Base-by-base conservation (phyloP, 2,888 invertebrate genomes). In the Holacanthella duospinosa region DNA sequence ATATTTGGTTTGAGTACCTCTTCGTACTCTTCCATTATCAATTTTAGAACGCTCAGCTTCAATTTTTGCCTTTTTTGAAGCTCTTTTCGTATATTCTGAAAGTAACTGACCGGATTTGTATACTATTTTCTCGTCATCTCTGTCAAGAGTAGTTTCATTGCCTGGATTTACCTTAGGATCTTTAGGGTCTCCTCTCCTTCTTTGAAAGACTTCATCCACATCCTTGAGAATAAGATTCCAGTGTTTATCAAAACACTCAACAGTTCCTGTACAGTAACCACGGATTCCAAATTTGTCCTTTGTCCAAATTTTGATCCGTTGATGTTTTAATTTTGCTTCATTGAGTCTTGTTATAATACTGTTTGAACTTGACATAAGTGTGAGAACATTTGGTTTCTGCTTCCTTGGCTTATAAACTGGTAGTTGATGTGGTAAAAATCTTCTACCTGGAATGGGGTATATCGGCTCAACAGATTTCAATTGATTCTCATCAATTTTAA, bases 211-310 rank as follows among this genome's bases (percentile, higher is more conserved):
- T 79, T 94, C 94, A 29, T 85, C 82, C 1, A 91, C 91, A 75
- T 93, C 89, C 63, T 83, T 82, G 60, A 95, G 78, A 3, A 89
- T 86, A 73, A 96, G 77, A 79, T 96, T 96, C 88, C 92, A 93
- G 76, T 93, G 92, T 75, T 89, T 93, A 78, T 96, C 96, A 77
- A 91, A 96, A 1, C 89, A 89, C 24, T 86, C 82, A 28, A 95
- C 78, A 71, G 83, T 86, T 1, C 89, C 96, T 66, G 85, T 83
- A 65, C 90, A 83, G 66, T 83, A 83, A 2, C 94, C 93, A 62
- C 93, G 81, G 27, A 93, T 78, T 16, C 85, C 84, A 43, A 79
- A 80, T 27, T 84, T 85, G 71, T 84, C 84, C 61, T 94, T 82
- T 0, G 89, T 88, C 74, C 85, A 83, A 54, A 92, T 84, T 86